Evolutionary conservation across 1,140 invertebrate species (phyloP), one percentile per base, ranked within the genome.

Genomic region (Harpegnathos saltator): DNA sequence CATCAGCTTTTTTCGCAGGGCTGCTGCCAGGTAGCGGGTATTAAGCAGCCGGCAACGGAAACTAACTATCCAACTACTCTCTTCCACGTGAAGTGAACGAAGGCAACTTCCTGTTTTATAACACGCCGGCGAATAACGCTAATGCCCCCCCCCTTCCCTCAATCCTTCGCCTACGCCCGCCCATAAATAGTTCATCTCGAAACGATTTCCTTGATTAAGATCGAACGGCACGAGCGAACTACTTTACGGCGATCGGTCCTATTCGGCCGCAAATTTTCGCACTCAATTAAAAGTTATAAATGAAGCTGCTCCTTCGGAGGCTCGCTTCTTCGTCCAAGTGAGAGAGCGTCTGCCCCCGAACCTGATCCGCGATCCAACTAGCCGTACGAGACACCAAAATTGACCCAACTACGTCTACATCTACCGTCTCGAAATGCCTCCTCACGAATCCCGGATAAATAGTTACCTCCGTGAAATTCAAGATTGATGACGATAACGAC

Each of bases 251-350:
- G 68, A 80, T 87, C 65, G 81, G 61, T 63, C 56, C 50, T 80
- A 54, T 68, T 19, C 72, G 58, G 73, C 71, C 63, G n/a, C 68
- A 75, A 89, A 90, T 59, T 89, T 90, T 80, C 84, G 75, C 66
- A 86, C 82, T 88, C 88, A 87, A 90, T 90, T 90, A 90, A 90
- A 90, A 90, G 88, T 90, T 90, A 86, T 89, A 90, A 90, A 90
- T 88, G 89, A 89, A 84, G 80, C 73, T 83, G 86, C 85, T 84
- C 71, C 73, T 80, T 22, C 38, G 65, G 82, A 86, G 88, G 74
- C 65, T 58, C 56, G 65, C 75, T 80, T 88, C 75, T 85, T 88
- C 66, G 65, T 66, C 24, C 63, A n/a, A n/a, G 38, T 9, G 59
- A 56, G 66, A 80, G 62, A 66, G 58, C 73, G 72, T 48, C 54